Conservation (phyloP, 2,888 invertebrate genomes). For the Epirrhoe alternata region DNA sequence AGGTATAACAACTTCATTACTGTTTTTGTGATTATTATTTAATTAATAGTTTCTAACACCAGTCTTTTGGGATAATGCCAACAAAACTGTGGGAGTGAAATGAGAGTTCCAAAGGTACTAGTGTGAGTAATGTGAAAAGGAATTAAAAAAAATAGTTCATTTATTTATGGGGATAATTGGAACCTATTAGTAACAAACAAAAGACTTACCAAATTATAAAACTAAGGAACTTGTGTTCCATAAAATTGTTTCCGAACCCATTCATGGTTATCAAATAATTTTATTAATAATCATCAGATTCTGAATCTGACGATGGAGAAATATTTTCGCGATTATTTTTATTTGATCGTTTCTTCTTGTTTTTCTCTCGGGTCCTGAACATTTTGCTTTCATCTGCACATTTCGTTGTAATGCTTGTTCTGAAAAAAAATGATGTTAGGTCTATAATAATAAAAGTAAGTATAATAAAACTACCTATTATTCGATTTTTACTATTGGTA, state of each 20-base stretch:
- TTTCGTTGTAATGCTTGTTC: constrained; percentile 86
- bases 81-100: too few relatives aligned
- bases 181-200: too few relatives aligned
- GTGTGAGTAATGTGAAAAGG: too few relatives aligned
- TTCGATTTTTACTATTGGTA: too few relatives aligned
- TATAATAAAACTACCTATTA: neutral
- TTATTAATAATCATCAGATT: constrained; percentile 33
- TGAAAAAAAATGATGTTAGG: constrained; percentile 44
- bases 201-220: constrained; percentile 7
- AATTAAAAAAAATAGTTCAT: too few relatives aligned
- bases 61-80: too few relatives aligned
- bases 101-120: too few relatives aligned
- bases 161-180: too few relatives aligned
- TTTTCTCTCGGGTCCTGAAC: constrained; percentile 65
- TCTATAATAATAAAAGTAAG: neutral
- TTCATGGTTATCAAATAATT: neutral
- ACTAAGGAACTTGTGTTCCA: neutral
- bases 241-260: neutral
- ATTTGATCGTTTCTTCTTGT: constrained; percentile 49
- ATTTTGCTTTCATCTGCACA: constrained; percentile 87
- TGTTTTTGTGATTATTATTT: too few relatives aligned
- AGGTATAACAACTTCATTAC: neutral
- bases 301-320: constrained; percentile 48
- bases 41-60: too few relatives aligned
- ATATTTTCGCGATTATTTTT: constrained; percentile 53